Percentiles rank a stretch among this genome's conserved stretches.
Evolutionary conservation across 2,797 vertebrate genomes (phyloP).

Genomic region (Cirrhinus molitorella): DNA sequence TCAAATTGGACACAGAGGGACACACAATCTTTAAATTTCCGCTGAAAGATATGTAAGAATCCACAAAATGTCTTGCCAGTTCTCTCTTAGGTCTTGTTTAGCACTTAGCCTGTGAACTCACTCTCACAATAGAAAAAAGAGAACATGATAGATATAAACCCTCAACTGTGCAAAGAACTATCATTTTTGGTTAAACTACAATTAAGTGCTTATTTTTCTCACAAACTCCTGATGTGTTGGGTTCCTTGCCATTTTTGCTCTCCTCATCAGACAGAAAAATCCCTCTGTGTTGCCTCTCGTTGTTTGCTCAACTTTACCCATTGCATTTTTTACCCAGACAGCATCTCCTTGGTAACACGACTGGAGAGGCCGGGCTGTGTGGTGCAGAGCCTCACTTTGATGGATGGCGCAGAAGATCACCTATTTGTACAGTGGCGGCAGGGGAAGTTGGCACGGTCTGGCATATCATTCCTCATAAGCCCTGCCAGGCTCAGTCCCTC

Average conservation of each 20-base stretch:
- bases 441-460: slow-evolving; percentile 66
- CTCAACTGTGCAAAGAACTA: not conserved
- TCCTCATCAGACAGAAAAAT: not conserved
- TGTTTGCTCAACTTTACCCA: slow-evolving; percentile 49
- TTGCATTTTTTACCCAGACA: slow-evolving; percentile 48
- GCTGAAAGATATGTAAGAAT: not conserved
- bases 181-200: slow-evolving; percentile 1
- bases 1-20: slow-evolving; percentile 8
- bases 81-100: not conserved
- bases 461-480: slow-evolving; percentile 61
- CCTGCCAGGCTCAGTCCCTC: slow-evolving; percentile 56
- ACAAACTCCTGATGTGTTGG: not conserved
- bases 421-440: slow-evolving; percentile 73
- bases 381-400: slow-evolving; percentile 65
- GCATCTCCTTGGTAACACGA: slow-evolving; percentile 64
- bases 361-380: slow-evolving; percentile 55
- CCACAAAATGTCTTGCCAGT: not conserved
- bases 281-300: slow-evolving; percentile 16
- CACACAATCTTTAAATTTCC: slow-evolving; percentile 1
- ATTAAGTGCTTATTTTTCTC: slow-evolving; percentile 2
- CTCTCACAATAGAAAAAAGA: not conserved
- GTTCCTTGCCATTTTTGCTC: not conserved
- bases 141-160: not conserved
- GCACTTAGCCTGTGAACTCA: not conserved
- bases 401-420: slow-evolving; percentile 72